These are phyloP conservation scores for Dendronephthya gigantea DNA, from an alignment of 64 coral and sea anemone genomes.

Conservation along the genomic window DNA sequence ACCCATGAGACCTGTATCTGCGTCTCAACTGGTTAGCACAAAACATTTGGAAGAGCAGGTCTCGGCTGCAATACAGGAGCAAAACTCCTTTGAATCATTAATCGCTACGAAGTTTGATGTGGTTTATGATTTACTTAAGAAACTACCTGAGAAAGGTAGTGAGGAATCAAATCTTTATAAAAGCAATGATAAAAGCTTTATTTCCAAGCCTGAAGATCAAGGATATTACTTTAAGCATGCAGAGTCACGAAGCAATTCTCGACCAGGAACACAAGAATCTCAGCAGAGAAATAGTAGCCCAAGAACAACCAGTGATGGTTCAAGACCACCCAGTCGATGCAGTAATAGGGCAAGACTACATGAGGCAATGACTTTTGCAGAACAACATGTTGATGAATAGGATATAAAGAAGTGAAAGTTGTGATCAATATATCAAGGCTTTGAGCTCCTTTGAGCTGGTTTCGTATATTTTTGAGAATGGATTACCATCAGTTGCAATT, in stretches of 20 bases:
- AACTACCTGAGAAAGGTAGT: not conserved
- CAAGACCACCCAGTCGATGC: not conserved
- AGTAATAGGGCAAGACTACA: conserved; percentile 5
- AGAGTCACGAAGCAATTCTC: not conserved
- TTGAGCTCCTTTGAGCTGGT: too few relatives aligned
- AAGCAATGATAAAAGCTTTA: not conserved
- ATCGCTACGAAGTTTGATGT: conserved; percentile 6
- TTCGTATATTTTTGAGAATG: too few relatives aligned
- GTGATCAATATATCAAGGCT: not conserved
- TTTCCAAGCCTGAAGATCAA: not conserved
- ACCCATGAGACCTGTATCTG: conserved; percentile 7
- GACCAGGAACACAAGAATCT: not conserved
- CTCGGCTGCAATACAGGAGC: not conserved
- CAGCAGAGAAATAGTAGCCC: not conserved
- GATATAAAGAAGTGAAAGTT: too few relatives aligned
- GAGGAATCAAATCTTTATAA: too few relatives aligned
- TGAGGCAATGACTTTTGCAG: not conserved
- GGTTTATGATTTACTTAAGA: not conserved
- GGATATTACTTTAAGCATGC: too few relatives aligned
- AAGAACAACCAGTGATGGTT: not conserved
- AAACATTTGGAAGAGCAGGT: conserved; percentile 4
- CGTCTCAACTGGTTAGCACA: not conserved
- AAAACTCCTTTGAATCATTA: not conserved
- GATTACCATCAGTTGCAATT: too few relatives aligned
- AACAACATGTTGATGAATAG: not conserved